Conservation (phyloP, 2,888 invertebrate genomes). For the Phragmatobia fuliginosa region DNA sequence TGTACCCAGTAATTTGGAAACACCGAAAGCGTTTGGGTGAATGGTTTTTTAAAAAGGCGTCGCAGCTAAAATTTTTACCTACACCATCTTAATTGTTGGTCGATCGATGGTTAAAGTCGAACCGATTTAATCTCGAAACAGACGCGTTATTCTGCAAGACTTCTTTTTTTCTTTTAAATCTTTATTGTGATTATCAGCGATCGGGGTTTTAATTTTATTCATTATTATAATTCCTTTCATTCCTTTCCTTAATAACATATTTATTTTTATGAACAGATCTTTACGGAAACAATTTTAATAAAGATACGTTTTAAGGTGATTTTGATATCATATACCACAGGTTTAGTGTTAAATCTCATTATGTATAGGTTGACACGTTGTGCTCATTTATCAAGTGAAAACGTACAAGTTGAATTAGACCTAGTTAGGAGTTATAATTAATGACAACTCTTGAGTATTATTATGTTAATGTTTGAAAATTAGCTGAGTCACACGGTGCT, state of each 20-base stretch:
- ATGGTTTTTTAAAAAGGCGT: conserved; percentile 64
- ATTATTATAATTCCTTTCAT: conserved; percentile 12
- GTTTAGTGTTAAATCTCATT: neutral
- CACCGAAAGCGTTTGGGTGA: conserved; percentile 56
- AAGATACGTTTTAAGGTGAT: neutral
- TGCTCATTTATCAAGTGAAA: conserved; percentile 7
- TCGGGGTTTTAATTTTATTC: conserved; percentile 26
- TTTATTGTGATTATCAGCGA: conserved; percentile 38
- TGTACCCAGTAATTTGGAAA: conserved; percentile 55
- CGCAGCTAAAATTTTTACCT: conserved; percentile 60
- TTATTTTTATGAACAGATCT: neutral
- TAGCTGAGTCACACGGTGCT: too few relatives aligned
- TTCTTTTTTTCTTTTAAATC: conserved; percentile 25
- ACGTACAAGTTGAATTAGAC: conserved; percentile 5
- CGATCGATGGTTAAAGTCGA: conserved; percentile 63
- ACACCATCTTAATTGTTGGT: conserved; percentile 66
- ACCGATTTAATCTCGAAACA: conserved; percentile 60
- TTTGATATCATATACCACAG: neutral
- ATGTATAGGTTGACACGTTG: conserved; percentile 7
- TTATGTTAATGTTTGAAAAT: neutral
- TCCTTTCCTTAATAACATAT: too few relatives aligned
- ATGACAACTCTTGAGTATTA: neutral
- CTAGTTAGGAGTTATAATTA: conserved; percentile 3
- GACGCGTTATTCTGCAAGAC: conserved; percentile 56
- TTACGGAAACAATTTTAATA: neutral